Conservation (phyloP, 2,113 vertebrate species). For the Himantopus leucocephalus region DNA sequence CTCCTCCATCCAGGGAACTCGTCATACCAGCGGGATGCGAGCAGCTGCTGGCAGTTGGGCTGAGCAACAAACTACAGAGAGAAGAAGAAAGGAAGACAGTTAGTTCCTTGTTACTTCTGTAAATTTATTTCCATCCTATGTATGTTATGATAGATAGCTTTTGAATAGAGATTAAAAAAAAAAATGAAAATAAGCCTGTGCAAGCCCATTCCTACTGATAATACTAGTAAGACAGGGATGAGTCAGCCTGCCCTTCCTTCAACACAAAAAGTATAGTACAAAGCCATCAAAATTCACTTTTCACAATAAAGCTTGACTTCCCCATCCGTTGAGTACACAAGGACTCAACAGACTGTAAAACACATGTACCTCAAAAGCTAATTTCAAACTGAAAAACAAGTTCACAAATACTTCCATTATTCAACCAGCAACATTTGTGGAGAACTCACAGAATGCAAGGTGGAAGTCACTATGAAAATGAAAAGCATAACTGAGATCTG, state of each 20-base stretch:
- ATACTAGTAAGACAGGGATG: neutral
- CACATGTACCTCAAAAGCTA: neutral
- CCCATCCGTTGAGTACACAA: rapidly evolving
- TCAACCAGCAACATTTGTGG: neutral
- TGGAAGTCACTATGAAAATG: neutral
- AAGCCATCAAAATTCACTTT: neutral
- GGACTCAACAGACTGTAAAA: neutral
- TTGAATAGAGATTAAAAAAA: neutral
- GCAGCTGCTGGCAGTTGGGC: conserved; percentile 97
- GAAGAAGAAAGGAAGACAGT: conserved; percentile 34
- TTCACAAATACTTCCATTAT: neutral
- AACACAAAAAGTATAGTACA: neutral
- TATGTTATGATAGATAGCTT: neutral
- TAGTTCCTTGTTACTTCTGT: neutral
- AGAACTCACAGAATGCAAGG: neutral
- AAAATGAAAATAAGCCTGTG: neutral
- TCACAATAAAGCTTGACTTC: neutral
- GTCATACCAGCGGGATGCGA: conserved; percentile 96
- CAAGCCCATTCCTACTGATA: neutral
- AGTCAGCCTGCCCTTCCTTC: neutral
- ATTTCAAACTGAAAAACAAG: neutral
- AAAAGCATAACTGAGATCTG: neutral
- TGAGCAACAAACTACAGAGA: conserved; percentile 91
- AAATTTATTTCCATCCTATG: neutral
- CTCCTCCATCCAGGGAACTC: conserved; percentile 96